These are phyloP conservation scores for Sus scrofa DNA, from an alignment of 2,113 vertebrate species.

Conservation along the genomic window DNA sequence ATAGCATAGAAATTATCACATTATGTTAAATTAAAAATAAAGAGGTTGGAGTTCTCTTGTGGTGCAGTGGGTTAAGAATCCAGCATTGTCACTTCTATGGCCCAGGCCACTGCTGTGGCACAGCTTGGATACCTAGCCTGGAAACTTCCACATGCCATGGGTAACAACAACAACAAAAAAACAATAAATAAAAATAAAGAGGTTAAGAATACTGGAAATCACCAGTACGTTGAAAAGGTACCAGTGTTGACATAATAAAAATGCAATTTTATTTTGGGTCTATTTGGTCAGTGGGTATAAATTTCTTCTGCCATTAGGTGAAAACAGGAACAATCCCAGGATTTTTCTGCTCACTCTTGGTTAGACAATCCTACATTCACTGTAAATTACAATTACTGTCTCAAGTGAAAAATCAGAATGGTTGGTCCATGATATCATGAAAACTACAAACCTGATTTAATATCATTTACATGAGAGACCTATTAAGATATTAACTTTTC, in stretches of 20 bases:
- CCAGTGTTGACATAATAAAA: background rate
- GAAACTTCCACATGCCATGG: too few species aligned
- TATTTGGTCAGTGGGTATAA: background rate
- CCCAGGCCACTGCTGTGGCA: too few species aligned
- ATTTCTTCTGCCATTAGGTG: background rate
- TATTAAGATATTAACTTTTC: background rate
- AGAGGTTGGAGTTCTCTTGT: too few species aligned
- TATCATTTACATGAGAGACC: background rate
- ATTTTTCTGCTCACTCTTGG: background rate
- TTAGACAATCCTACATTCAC: background rate
- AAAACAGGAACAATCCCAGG: background rate
- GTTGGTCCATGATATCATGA: background rate
- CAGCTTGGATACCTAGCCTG: too few species aligned
- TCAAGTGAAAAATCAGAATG: background rate
- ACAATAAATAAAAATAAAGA: background rate
- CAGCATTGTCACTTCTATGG: too few species aligned
- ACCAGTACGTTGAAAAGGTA: background rate
- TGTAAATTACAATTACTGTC: background rate
- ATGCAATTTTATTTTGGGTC: background rate
- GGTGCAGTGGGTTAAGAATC: too few species aligned
- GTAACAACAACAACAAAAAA: too few species aligned
- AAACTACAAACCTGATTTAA: conserved; percentile 15
- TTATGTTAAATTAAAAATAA: background rate
- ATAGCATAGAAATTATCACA: conserved; percentile 15
- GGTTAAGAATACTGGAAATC: background rate